Conservation (phyloP, 2,888 invertebrate genomes). For the Eremobia ochroleuca region DNA sequence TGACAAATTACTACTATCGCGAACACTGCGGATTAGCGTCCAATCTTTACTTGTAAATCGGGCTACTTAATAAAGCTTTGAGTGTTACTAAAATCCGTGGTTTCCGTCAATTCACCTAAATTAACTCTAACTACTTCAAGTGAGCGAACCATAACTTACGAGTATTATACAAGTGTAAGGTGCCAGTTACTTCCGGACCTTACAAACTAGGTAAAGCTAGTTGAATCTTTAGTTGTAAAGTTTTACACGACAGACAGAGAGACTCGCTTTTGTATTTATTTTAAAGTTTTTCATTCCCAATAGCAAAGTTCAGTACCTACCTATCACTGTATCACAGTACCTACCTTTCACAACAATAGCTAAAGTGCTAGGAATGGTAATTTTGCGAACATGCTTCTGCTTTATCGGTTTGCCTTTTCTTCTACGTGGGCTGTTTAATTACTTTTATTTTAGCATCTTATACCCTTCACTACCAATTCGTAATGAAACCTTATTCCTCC, state of each 20-base stretch:
- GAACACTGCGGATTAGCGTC: no score
- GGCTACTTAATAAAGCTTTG: no score
- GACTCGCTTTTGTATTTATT: neutral
- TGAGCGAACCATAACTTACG: no score
- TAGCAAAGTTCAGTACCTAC: neutral
- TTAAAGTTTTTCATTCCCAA: neutral
- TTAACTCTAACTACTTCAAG: no score
- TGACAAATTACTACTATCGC: no score
- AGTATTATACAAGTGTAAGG: no score
- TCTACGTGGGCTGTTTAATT: neutral
- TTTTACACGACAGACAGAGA: neutral
- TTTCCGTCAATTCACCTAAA: no score
- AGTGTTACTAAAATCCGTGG: no score
- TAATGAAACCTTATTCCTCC: slow-evolving; percentile 3
- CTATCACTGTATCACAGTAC: no score
- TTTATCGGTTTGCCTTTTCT: neutral
- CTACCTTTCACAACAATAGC: neutral
- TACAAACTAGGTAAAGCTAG: neutral
- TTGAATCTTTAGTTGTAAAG: neutral
- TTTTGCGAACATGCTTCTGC: neutral
- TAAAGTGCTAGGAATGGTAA: neutral
- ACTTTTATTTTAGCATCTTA: neutral
- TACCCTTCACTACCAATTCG: neutral
- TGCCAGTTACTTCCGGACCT: no score
- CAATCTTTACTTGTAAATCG: no score